Conservation (phyloP, 2,888 invertebrate genomes). For the Parnassius orleans region DNA sequence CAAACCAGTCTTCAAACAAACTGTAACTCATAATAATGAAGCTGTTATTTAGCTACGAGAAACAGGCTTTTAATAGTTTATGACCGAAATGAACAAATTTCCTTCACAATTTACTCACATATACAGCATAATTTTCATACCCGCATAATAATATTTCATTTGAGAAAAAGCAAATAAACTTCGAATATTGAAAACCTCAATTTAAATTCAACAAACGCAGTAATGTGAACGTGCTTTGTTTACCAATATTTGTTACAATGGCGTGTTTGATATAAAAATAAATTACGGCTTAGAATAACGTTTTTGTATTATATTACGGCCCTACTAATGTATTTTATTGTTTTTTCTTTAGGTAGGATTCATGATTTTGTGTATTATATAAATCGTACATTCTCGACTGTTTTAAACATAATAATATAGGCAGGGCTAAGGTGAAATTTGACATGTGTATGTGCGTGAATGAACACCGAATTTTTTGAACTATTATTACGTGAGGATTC, state of each 20-base stretch:
- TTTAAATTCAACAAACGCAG: slow-evolving; percentile 21
- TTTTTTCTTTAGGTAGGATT: not conserved
- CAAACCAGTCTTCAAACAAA: too few relatives aligned
- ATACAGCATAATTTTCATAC: too few relatives aligned
- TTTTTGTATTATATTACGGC: not conserved
- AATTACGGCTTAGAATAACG: slow-evolving; percentile 6
- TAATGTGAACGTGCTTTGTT: slow-evolving; percentile 22
- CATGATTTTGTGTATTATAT: not conserved
- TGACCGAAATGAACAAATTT: too few relatives aligned
- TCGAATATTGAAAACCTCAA: slow-evolving; percentile 20
- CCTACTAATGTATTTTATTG: not conserved
- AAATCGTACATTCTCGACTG: not conserved
- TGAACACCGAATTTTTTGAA: too few relatives aligned
- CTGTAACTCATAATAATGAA: too few relatives aligned
- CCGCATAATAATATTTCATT: slow-evolving; percentile 10
- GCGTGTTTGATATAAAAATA: slow-evolving; percentile 14
- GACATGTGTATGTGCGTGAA: too few relatives aligned
- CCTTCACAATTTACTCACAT: too few relatives aligned
- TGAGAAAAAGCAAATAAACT: slow-evolving; percentile 20
- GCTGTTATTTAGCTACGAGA: too few relatives aligned
- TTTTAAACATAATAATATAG: too few relatives aligned
- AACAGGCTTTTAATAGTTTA: too few relatives aligned
- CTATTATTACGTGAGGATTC: too few relatives aligned
- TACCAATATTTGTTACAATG: slow-evolving; percentile 17
- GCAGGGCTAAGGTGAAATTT: too few relatives aligned